phyloP scores from a whole-genome alignment of 2,113 vertebrate genomes.

The Sylvia atricapilla region DNA sequence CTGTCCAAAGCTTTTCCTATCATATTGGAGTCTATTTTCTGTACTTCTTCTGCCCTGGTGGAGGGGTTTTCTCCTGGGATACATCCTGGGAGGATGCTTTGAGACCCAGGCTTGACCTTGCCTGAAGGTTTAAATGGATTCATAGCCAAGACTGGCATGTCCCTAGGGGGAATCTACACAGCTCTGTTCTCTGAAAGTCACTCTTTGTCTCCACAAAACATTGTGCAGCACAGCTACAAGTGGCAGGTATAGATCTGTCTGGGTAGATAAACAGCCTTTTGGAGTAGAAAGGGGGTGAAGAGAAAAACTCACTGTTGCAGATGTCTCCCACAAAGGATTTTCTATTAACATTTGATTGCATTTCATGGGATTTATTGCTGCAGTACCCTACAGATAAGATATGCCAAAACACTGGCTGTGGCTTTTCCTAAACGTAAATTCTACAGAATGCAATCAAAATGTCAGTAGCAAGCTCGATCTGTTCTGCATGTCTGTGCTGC shows the following conservation, averaged over 20 bases:
- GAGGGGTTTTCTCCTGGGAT: not conserved
- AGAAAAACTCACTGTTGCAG: not conserved
- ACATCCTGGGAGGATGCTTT: not conserved
- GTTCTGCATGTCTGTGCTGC: not conserved
- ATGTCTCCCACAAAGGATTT: slow-evolving; percentile 20
- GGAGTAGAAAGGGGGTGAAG: not conserved
- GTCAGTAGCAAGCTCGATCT: not conserved
- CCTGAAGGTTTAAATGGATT: not conserved
- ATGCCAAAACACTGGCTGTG: slow-evolving; percentile 14
- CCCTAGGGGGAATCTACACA: not conserved
- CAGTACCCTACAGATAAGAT: not conserved
- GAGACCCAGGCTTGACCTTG: not conserved
- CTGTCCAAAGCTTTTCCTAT: not conserved
- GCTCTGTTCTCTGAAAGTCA: not conserved
- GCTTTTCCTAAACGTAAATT: slow-evolving; percentile 45
- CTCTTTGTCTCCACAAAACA: not conserved
- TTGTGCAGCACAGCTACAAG: not conserved
- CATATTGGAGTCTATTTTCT: not conserved
- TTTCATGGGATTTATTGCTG: slow-evolving; percentile 53
- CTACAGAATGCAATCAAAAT: slow-evolving; percentile 27
- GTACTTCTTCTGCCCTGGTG: not conserved
- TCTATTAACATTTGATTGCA: slow-evolving; percentile 52
- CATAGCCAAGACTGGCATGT: not conserved
- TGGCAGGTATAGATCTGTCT: not conserved
- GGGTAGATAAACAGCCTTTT: not conserved